Evolutionary conservation across 2,888 invertebrate species (phyloP), one percentile per base, ranked within the genome.

Genomic region (Byasa hedistus): DNA sequence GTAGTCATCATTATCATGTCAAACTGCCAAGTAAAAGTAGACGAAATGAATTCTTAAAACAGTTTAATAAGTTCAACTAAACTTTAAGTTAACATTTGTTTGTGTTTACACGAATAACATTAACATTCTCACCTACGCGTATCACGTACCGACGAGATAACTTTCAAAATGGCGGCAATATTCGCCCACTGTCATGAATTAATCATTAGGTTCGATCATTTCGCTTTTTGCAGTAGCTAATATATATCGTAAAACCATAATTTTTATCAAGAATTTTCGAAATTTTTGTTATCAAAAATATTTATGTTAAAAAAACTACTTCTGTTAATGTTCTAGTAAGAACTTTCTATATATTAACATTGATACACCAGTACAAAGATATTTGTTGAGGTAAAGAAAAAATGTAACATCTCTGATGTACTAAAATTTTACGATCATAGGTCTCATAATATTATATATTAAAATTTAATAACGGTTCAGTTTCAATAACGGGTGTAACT

Each of bases 141-240:
- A 70, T 72, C 71, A 65, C 73, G 73, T 72, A 32, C 19, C 54
- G 55, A 23, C 72, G 74, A 75, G 77, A 82, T 83, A 80, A 80
- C 80, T 83, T 86, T 85, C 84, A 85, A 85, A 86, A 87, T 85
- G 84, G 84, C 85, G 79, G 80, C 77, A 69, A 81, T 82, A 77
- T 80, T 83, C 88, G 85, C 89, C 88, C 88, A 88, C 87, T 76
- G 75, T 67, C 65, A 70, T 75, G 71, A 73, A 73, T 75, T 70
- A 74, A 73, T 74, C n/a, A 75, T 32, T 69, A 71, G 69, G 51
- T 32, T 17, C 48, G 56, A 61, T 12, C 21, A 32, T 63, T 61
- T 54, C 32, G 22, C 32, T 54, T 62, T 55, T 21, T 24, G 54
- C 58, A 19, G 24, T 61, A 21, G 5, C 10, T 22, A 48, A 51